phyloP scores from a whole-genome alignment of 2,797 vertebrate genomes.

The Argya squamiceps region DNA sequence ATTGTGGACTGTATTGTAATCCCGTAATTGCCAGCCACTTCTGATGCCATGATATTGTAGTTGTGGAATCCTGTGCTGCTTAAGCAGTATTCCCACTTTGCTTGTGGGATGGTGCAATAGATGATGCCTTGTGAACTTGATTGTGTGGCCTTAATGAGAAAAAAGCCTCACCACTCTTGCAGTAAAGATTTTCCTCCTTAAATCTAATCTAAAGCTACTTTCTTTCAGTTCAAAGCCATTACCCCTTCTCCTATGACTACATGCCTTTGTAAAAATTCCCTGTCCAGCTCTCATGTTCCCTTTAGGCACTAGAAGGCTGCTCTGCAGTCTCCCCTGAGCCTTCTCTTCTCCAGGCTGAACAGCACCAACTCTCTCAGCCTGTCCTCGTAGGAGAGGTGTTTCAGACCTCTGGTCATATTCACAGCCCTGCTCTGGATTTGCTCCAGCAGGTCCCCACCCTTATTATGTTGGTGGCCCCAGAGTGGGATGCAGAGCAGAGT shows the following conservation, averaged over 20 bases:
- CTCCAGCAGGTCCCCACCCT: not conserved
- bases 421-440: not conserved
- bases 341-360: not conserved
- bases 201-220: not conserved
- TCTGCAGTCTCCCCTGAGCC: not conserved
- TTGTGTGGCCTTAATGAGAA: not conserved
- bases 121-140: accelerated
- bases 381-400: not conserved
- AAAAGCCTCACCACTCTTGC: not conserved
- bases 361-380: not conserved
- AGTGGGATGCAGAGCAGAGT: accelerated
- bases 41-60: conserved; percentile 1
- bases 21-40: conserved; percentile 57
- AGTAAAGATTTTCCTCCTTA: not conserved
- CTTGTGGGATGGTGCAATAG: not conserved
- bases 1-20: conserved; percentile 14
- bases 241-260: not conserved
- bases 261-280: not conserved
- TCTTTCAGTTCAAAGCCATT: not conserved
- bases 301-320: not conserved
- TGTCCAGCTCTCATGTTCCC: not conserved
- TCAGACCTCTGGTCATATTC: not conserved
- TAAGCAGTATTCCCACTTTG: not conserved
- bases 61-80: not conserved
- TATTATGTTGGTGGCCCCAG: not conserved